These are phyloP conservation scores for Caenorhabditis panamensis DNA, from an alignment of 2,888 invertebrate genomes.

Conservation along the genomic window DNA sequence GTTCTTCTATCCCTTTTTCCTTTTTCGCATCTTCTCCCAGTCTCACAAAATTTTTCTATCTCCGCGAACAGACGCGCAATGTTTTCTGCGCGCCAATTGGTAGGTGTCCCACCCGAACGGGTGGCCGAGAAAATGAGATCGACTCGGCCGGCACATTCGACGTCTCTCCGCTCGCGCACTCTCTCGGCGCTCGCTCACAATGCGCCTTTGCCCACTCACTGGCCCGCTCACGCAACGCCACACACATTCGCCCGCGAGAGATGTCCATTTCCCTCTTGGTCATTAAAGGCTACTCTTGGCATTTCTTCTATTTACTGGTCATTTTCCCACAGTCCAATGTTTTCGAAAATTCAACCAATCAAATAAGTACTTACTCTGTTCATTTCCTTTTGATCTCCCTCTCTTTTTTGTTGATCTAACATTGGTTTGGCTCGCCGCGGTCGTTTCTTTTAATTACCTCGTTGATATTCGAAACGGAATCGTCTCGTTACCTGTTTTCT, in stretches of 20 bases:
- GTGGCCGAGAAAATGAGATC: conserved; percentile 2
- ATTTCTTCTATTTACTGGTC: not conserved
- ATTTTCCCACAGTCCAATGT: not conserved
- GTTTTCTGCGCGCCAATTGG: not conserved
- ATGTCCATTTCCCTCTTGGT: conserved; percentile 24
- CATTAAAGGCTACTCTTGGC: conserved; percentile 1
- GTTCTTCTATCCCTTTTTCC: not conserved
- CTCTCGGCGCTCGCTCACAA: not conserved
- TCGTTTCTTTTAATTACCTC: too few species aligned
- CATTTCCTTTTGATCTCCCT: too few species aligned
- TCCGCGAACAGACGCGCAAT: too few species aligned
- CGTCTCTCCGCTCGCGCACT: conserved; percentile 2
- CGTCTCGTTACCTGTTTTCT: too few species aligned
- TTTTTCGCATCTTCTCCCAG: not conserved
- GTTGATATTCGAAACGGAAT: too few species aligned
- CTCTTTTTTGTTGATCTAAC: too few species aligned
- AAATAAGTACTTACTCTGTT: too few species aligned
- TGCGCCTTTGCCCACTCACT: not conserved
- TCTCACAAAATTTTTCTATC: too few species aligned
- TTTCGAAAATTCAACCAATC: not conserved
- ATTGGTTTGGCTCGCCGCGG: too few species aligned
- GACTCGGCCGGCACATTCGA: conserved; percentile 9
- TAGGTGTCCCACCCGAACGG: not conserved
- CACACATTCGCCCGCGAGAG: conserved; percentile 5
- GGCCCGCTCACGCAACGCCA: conserved; percentile 1